Evolutionary conservation across 2,888 invertebrate species (phyloP), one percentile per base, ranked within the genome.

Genomic region (Deilephila elpenor): DNA sequence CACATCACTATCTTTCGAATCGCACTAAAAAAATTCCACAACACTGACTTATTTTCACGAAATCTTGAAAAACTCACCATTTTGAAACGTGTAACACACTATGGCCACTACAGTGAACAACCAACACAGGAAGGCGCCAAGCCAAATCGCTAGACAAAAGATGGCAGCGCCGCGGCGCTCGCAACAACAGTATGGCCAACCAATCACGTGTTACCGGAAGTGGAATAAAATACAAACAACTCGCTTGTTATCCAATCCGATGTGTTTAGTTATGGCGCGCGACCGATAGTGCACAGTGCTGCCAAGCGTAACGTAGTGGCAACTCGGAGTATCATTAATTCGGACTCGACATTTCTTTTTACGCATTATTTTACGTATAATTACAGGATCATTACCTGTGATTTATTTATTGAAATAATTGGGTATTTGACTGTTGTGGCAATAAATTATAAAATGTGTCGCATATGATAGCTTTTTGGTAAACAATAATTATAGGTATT

Each of bases 1-100:
- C 81, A 93, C 88, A 93, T 82, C 82, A 85, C 86, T 82, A 83
- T 86, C 78, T 88, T 88, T 82, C 83, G 78, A 88, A 89, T 86
- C 78, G 86, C 89, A 90, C 88, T 83, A 82, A 83, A 86, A 90
- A 84, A 89, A 79, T 83, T 77, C 75, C 78, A 86, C 87, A 87
- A 87, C 78, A 84, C 79, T 73, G 75, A 84, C 80, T 83, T 80
- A 78, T 86, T 92, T 91, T 84, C 88, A 89, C 89, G 83, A 92
- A 93, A 91, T 92, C 94, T 94, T 93, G 92, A 84, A 93, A 93
- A 94, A 93, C 95, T 94, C 93, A 95, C 95, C 95, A 95, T 95
- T 94, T 95, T 93, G 92, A 92, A 92, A 94, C 93, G 93, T 93
- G 94, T 93, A 92, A 91, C 89, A 88, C 91, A 92, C 93, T 91